Evolutionary conservation across 2,113 vertebrate genomes (phyloP).

Genomic region (Tor tambroides): DNA sequence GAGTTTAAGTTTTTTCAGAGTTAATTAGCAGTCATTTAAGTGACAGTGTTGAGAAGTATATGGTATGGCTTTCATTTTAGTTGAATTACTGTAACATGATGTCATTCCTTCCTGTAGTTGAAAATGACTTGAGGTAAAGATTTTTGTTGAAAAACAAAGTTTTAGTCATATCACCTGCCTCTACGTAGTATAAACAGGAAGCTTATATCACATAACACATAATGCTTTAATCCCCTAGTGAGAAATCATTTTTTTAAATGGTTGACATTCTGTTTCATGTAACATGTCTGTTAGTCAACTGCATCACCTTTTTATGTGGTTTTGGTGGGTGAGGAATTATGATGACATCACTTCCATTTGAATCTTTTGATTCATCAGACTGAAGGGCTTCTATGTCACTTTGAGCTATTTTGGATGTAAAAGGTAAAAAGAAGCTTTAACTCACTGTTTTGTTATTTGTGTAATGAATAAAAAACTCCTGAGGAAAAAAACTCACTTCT

Average conservation of each 20-base stretch:
- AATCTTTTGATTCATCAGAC: constrained; percentile 68
- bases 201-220: neutral
- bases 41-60: neutral
- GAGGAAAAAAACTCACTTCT: constrained; percentile 53
- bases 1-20: neutral
- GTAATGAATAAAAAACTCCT: neutral
- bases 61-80: neutral
- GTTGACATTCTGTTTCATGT: neutral
- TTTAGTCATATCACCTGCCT: neutral
- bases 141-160: neutral
- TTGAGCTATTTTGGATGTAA: constrained; percentile 44
- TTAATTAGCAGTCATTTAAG: neutral
- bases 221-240: neutral
- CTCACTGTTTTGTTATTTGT: neutral
- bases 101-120: neutral
- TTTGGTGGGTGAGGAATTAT: constrained; percentile 64
- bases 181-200: neutral
- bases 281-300: neutral
- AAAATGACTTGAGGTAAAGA: neutral
- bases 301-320: constrained; percentile 69
- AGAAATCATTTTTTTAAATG: neutral
- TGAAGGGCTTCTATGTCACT: constrained; percentile 65
- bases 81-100: neutral
- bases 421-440: neutral
- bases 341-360: constrained; percentile 79